Base-by-base conservation (phyloP, 2,797 vertebrate species). In the Mionectes olivaceus region DNA sequence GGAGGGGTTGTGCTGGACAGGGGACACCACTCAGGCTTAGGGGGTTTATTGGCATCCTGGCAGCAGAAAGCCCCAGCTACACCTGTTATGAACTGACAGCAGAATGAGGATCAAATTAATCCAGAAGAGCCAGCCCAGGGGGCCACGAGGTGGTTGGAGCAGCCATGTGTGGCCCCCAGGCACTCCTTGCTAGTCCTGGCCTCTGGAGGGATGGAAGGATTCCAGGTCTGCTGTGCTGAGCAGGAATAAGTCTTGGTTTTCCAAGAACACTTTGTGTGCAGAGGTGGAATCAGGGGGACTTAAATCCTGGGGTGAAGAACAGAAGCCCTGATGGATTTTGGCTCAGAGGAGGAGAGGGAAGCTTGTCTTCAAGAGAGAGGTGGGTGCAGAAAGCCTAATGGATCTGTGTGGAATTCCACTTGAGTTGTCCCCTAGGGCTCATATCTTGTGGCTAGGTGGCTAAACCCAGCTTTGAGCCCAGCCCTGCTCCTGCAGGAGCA, bases 81-180 rank as follows among this genome's bases (percentile, higher is more conserved):
- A 64, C n/a, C 56, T 65, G 23, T 25, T 16, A 35, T 0, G 1
- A 18, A 5, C 59, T 76, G 15, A n/a, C 19, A 70, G 39, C 50
- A 59, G 37, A 15, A 12, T 0, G 1, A 64, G 37, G 57, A 28
- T 30, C 13, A 41, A 23, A 33, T 41, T 30, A 4, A 4, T 25
- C 19, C 3, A 4, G 37, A 32, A 64, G 9, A 19, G 30, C 16
- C 22, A 35, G 8, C 30, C 11, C 10, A 14, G 19, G 18, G 10
- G 41, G 13, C 27, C 19, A 7, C 0, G 1, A 14, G 5, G 27
- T 37, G 47, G 17, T 43, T 55, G n/a, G 32, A 27, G 65, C 21
- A 47, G 39, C 9, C 16, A 23, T 9, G 5, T 1, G 1, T 27
- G 24, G 25, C 14, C 43, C 9, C 2, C 7, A 9, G 64, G 25